These are phyloP conservation scores for Caenorhabditis sp. DNA, from an alignment of 2,888 invertebrate species.

Conservation along the genomic window DNA sequence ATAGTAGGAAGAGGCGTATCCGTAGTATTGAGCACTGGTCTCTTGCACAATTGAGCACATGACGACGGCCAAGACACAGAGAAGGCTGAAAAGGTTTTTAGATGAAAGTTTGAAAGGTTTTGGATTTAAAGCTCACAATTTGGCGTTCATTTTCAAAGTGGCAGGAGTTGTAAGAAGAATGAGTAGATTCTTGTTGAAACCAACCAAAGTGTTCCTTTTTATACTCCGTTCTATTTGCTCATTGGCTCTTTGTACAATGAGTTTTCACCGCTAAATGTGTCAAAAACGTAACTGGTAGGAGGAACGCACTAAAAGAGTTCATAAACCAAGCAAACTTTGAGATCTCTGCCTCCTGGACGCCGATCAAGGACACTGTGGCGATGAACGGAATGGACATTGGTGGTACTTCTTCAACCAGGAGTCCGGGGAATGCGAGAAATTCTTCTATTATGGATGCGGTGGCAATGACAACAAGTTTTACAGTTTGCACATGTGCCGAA, in stretches of 20 bases:
- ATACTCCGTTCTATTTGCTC: slow-evolving; percentile 44
- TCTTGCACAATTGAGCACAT: slow-evolving; percentile 27
- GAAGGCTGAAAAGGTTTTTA: slow-evolving; percentile 33
- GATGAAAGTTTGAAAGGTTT: background rate
- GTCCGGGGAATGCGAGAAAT: slow-evolving; percentile 76
- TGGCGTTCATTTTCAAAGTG: slow-evolving; percentile 37
- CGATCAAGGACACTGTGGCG: slow-evolving; percentile 79
- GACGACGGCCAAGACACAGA: slow-evolving; percentile 33
- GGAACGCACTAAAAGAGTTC: background rate
- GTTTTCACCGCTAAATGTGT: slow-evolving; percentile 17
- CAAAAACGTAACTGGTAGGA: slow-evolving; percentile 7
- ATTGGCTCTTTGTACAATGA: slow-evolving; percentile 15
- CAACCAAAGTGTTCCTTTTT: slow-evolving; percentile 3
- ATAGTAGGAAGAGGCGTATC: slow-evolving; percentile 25
- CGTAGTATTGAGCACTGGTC: slow-evolving; percentile 23
- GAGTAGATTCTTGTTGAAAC: slow-evolving; percentile 39
- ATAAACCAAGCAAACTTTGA: slow-evolving; percentile 30
- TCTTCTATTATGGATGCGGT: slow-evolving; percentile 80
- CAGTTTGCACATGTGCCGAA: slow-evolving; percentile 78
- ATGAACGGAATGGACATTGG: slow-evolving; percentile 75
- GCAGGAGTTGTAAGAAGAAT: slow-evolving; percentile 26
- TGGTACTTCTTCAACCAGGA: slow-evolving; percentile 79
- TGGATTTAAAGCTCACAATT: slow-evolving; percentile 33
- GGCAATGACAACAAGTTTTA: slow-evolving; percentile 82
- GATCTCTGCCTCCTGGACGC: slow-evolving; percentile 79